Evolutionary conservation across 2,113 vertebrate genomes (phyloP), one percentile per base, ranked within the genome.

Genomic region (Hirundichthys speculiger): DNA sequence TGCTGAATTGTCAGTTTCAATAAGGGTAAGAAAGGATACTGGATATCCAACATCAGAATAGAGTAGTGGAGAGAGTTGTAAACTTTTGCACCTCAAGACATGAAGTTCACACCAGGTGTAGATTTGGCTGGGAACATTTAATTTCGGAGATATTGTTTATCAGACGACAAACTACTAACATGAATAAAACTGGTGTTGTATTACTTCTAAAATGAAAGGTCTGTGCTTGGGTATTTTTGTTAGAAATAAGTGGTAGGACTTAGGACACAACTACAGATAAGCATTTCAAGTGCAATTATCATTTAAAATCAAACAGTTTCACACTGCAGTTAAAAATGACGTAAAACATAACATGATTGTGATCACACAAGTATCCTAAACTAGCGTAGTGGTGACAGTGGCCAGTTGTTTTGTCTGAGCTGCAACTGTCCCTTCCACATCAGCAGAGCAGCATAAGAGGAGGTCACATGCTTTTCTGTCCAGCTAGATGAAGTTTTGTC

Each of bases 1-100:
- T 13, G 38, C 27, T 15, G 13, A 6, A 18, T 54, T 24, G 69
- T 48, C 38, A 42, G 16, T 47, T 70, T 55, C 47, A 14, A 13
- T n/a, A 52, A 42, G 48, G 10, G 11, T 24, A 15, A 48, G 21
- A 15, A 21, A 5, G 15, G 15, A n/a, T 15, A 15, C n/a, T n/a
- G n/a, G n/a, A n/a, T n/a, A n/a, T n/a, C n/a, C n/a, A n/a, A n/a
- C n/a, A n/a, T n/a, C n/a, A n/a, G n/a, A n/a, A n/a, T n/a, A n/a
- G n/a, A n/a, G n/a, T n/a, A n/a, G n/a, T n/a, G n/a, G n/a, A n/a
- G n/a, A n/a, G n/a, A n/a, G n/a, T n/a, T n/a, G n/a, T n/a, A n/a
- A 13, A 5, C 27, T 21, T 21, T 5, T 48, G 20, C 21, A 11
- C 34, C 45, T 9, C 30, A 34, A 40, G 64, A 46, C 13, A 18